Evolutionary conservation across 2,888 invertebrate species (phyloP), one percentile per base, ranked within the genome.

Genomic region (Dasypolia templi): DNA sequence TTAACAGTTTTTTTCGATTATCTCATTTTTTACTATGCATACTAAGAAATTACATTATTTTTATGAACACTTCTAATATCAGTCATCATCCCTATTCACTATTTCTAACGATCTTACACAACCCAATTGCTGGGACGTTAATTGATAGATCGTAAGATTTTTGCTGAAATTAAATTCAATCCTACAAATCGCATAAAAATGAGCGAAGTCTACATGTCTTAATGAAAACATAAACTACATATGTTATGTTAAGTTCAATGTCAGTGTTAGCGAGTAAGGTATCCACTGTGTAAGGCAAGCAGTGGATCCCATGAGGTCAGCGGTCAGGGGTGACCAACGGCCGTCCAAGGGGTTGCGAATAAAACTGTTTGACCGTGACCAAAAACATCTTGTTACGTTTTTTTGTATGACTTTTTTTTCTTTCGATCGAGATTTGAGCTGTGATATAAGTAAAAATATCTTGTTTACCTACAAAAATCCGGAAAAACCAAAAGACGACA

Each of bases 251-350:
- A 91, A 92, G 92, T 94, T 95, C 94, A 93, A 92, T 92, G 93
- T 91, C 92, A 87, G 62, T 72, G 82, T 81, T 72, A 79, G 66
- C 83, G 75, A 87, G 83, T 76, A 87, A 85, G 80, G 80, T 81
- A 81, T 65, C 56, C 58, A 46, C 67, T 55, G 44, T 56, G 61
- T 72, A 67, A 85, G 83, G 89, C 93, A 89, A 92, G 92, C 91
- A 89, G 90, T 88, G 87, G 87, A 91, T 95, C 94, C 93, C 94
- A 94, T 88, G 91, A 93, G 95, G 95, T 89, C 92, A 92, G 80
- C 89, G 95, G 95, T 93, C 95, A 95, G 91, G 91, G 95, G 95
- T 95, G 95, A 92, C 91, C 93, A 95, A 95, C 95, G 95, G 94
- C 87, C 90, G 86, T 75, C 78, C 79, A 88, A 89, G 92, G 94